Base-by-base conservation (phyloP, 2,113 vertebrate species). In the Dicrurus megarhynchus region DNA sequence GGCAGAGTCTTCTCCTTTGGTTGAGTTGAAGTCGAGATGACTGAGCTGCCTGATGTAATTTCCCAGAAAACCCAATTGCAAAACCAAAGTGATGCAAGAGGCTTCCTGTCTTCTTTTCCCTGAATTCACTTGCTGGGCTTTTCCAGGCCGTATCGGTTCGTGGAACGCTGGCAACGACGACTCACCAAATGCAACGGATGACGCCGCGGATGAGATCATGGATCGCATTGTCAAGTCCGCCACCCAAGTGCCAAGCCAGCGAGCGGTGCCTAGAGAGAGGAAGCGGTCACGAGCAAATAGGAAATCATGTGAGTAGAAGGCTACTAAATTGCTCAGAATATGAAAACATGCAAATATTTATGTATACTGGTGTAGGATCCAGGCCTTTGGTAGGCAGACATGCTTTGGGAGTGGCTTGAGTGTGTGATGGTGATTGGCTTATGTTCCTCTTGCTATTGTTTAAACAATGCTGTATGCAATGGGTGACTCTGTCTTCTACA, bases 151-250 rank as follows among this genome's bases (percentile, higher is more conserved):
- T n/a, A 81, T 98, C 2, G 91, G 98, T 67, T 98, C 99, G 0
- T 99, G 99, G 99, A 99, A 98, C 1, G 80, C 98, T 83, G 97
- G 98, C 76, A 98, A 91, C 0, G 99, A 99, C 2, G 99, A 99
- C 83, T 98, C 98, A 1, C 97, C 99, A 1, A 99, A 98, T 7
- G 98, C 98, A 85, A 98, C 98, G 1, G 99, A 99, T 12, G 99
- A 99, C 2, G 98, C 99, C 2, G 99, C 99, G 1, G 99, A 99
- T 88, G 99, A 99, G 97, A 99, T 99, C 97, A 99, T 99, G 99
- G 99, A 99, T 97, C 98, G 99, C 82, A 99, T 99, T 3, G 99
- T 99, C 14, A 99, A 99, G 96, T 99, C 99, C 0, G 99, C 99
- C 96, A 99, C 99, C 85, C 99, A 99, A 98, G 99, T 98, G 96